A percentile compares a stretch with the other conserved stretches of the same genome.
phyloP scores from a whole-genome alignment of 2,113 vertebrate species.

The Cariama cristata region DNA sequence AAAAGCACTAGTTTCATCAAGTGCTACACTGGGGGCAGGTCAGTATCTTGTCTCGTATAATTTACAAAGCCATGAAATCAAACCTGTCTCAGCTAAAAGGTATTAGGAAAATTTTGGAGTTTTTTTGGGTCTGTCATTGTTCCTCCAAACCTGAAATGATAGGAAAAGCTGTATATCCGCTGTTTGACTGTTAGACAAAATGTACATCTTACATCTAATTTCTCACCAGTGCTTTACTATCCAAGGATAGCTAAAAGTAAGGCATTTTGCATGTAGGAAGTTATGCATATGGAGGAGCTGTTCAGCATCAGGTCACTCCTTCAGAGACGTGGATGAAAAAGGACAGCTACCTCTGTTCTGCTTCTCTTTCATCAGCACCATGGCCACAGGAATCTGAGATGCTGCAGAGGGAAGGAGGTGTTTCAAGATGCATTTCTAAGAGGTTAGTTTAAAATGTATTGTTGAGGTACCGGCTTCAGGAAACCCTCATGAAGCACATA shows the following conservation, averaged over 20 bases:
- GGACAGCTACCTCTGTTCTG: neutral
- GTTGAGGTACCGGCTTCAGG: neutral
- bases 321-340: neutral
- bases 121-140: neutral
- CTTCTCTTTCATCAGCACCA: neutral
- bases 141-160: neutral
- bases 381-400: neutral
- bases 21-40: neutral
- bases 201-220: neutral
- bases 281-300: neutral
- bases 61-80: neutral
- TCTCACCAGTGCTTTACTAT: neutral
- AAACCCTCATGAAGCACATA: neutral
- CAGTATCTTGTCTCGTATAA: neutral
- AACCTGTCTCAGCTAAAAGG: neutral
- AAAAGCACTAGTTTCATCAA: neutral
- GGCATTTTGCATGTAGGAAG: neutral
- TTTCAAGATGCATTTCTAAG: neutral
- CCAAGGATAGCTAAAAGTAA: neutral
- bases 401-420: neutral
- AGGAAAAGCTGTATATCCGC: neutral
- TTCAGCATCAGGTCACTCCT: neutral
- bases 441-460: neutral
- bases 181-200: neutral
- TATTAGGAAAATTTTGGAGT: neutral